A percentile compares a stretch with the other conserved stretches of the same genome.
Evolutionary conservation across 2,888 invertebrate species (phyloP).

Genomic region (Griposia aprilina): DNA sequence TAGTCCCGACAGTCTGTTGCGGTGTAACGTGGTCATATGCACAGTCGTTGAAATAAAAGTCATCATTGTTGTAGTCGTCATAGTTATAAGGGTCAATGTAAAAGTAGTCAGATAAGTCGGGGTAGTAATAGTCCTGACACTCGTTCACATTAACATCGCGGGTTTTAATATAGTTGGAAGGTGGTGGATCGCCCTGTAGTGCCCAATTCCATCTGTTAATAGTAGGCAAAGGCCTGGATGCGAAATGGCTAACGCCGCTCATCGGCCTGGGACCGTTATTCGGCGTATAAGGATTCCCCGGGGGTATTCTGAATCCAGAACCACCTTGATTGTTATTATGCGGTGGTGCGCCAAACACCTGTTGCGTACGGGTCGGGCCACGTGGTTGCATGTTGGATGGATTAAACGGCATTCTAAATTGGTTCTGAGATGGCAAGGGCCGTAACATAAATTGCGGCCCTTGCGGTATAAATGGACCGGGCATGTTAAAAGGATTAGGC

Average conservation of each 20-base stretch:
- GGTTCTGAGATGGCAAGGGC: background rate
- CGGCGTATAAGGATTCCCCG: background rate
- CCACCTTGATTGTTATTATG: background rate
- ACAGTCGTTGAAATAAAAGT: background rate
- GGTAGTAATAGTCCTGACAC: background rate
- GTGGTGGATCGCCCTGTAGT: background rate
- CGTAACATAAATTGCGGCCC: background rate
- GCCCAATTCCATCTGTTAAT: constrained; percentile 7
- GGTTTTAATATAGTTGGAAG: background rate
- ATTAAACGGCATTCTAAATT: background rate
- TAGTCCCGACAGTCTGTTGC: background rate
- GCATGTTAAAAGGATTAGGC: too few species aligned
- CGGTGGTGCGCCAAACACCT: background rate
- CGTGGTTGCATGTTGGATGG: background rate
- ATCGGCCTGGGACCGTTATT: background rate
- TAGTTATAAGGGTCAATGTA: background rate
- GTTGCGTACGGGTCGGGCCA: background rate
- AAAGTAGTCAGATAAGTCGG: background rate
- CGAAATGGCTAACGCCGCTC: too few species aligned
- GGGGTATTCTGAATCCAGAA: background rate
- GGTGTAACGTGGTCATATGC: background rate
- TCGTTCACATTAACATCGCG: background rate
- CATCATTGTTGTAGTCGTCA: background rate
- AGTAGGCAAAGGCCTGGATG: background rate
- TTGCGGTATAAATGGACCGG: background rate